phyloP scores from a whole-genome alignment of 2,113 vertebrate genomes.

The Anoura caudifer region DNA sequence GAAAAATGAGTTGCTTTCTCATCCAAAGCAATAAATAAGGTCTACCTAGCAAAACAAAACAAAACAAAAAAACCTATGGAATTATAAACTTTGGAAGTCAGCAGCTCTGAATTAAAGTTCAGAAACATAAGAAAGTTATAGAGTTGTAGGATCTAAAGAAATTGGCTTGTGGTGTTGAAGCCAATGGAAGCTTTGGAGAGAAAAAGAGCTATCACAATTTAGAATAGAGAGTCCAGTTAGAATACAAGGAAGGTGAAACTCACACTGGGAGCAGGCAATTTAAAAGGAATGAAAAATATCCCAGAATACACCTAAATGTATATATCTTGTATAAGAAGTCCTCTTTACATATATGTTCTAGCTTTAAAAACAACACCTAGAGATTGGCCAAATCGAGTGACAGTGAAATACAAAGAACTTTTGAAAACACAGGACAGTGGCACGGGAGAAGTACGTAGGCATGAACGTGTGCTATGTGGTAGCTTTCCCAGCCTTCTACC shows the following conservation, averaged over 20 bases:
- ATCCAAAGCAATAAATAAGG: not conserved
- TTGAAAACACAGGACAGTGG: not conserved
- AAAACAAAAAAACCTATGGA: not conserved
- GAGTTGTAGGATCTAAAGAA: not conserved
- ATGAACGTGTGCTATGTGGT: accelerated
- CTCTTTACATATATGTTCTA: not conserved
- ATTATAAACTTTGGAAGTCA: not conserved
- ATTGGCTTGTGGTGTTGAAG: not conserved
- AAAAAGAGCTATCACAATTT: not conserved
- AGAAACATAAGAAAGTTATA: not conserved
- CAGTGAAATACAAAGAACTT: not conserved
- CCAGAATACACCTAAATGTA: not conserved
- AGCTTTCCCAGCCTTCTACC: not conserved
- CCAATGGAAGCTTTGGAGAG: not conserved
- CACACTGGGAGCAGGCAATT: not conserved
- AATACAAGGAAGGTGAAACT: not conserved
- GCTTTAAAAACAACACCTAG: not conserved
- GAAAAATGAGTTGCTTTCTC: not conserved
- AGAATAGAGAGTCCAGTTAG: not conserved
- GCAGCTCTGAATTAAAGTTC: not conserved
- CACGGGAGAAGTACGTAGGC: accelerated
- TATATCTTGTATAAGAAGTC: not conserved
- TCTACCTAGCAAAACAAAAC: not conserved
- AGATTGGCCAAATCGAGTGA: not conserved
- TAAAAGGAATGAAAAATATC: not conserved